phyloP scores from a whole-genome alignment of 2,797 vertebrate species.

The Iguana delicatissima region DNA sequence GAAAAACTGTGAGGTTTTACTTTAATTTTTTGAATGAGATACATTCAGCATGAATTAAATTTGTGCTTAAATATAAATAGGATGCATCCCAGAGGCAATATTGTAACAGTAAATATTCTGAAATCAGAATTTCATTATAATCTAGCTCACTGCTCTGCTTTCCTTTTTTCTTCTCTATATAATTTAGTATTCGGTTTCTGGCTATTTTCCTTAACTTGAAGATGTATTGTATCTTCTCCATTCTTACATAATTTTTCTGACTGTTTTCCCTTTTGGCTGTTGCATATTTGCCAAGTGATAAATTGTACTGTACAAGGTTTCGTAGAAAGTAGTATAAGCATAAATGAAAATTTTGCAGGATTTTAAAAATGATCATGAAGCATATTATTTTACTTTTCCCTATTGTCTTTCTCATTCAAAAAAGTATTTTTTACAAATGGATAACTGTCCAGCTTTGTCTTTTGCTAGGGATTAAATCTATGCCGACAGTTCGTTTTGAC shows the following conservation, averaged over 20 bases:
- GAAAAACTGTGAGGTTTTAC: slow-evolving; percentile 31
- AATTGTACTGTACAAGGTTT: slow-evolving; percentile 48
- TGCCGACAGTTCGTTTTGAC: slow-evolving; percentile 88
- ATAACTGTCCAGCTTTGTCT: slow-evolving; percentile 79
- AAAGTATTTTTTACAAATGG: slow-evolving; percentile 77
- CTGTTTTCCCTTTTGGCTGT: slow-evolving; percentile 68
- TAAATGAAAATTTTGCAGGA: slow-evolving; percentile 69
- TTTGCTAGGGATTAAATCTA: slow-evolving; percentile 86
- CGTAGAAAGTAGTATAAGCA: slow-evolving; percentile 57
- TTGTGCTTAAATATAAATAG: slow-evolving; percentile 51
- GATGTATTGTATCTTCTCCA: slow-evolving; percentile 49
- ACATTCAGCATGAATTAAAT: slow-evolving; percentile 61
- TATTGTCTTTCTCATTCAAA: slow-evolving; percentile 72
- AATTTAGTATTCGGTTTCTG: slow-evolving; percentile 73
- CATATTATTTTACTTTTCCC: slow-evolving; percentile 70
- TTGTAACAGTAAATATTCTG: slow-evolving; percentile 52
- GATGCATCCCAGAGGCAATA: slow-evolving; percentile 52
- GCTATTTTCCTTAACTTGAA: slow-evolving; percentile 62
- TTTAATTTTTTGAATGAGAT: slow-evolving; percentile 55
- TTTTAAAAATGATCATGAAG: slow-evolving; percentile 74
- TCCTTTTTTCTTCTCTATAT: slow-evolving; percentile 66
- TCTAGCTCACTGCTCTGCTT: slow-evolving; percentile 69
- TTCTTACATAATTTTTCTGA: slow-evolving; percentile 61
- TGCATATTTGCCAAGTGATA: slow-evolving; percentile 60
- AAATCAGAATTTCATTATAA: slow-evolving; percentile 70